Evolutionary conservation across 2,113 vertebrate species (phyloP).

Genomic region (Rhineura floridana): DNA sequence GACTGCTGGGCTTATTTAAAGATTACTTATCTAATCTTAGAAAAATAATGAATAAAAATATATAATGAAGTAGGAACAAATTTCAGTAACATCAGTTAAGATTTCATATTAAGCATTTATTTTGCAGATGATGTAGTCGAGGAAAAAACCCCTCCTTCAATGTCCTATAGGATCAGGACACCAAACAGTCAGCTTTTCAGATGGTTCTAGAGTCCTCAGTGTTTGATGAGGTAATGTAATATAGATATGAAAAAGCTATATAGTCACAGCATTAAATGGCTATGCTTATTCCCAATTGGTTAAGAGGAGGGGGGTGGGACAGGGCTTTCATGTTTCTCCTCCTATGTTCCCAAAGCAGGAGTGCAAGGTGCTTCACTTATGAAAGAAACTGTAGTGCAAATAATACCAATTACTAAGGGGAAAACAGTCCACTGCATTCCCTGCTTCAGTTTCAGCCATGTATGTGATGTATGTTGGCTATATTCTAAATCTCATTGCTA

Average conservation of each 20-base stretch:
- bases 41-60: slow-evolving; percentile 31
- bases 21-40: slow-evolving; percentile 39
- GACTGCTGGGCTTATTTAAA: slow-evolving; percentile 61
- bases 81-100: slow-evolving; percentile 66
- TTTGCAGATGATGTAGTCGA: slow-evolving; percentile 69
- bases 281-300: slow-evolving; percentile 68
- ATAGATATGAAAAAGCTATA: slow-evolving; percentile 70
- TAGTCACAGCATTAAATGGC: slow-evolving; percentile 72
- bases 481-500: slow-evolving; percentile 72
- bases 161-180: slow-evolving; percentile 71
- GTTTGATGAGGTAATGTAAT: slow-evolving; percentile 76
- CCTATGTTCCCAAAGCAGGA: slow-evolving; percentile 60
- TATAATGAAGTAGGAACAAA: slow-evolving; percentile 40
- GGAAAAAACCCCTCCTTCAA: slow-evolving; percentile 64
- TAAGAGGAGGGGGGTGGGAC: slow-evolving; percentile 44
- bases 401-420: slow-evolving; percentile 50
- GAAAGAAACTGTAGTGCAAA: slow-evolving; percentile 61
- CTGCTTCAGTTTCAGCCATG: slow-evolving; percentile 66
- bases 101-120: slow-evolving; percentile 64
- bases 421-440: slow-evolving; percentile 49
- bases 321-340: slow-evolving; percentile 60
- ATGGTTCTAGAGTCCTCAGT: slow-evolving; percentile 72
- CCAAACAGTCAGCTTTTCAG: slow-evolving; percentile 68
- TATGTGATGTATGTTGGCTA: slow-evolving; percentile 66
- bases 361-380: slow-evolving; percentile 59